Conservation (phyloP, 2,113 vertebrate genomes). For the Paramormyrops kingsleyae region DNA sequence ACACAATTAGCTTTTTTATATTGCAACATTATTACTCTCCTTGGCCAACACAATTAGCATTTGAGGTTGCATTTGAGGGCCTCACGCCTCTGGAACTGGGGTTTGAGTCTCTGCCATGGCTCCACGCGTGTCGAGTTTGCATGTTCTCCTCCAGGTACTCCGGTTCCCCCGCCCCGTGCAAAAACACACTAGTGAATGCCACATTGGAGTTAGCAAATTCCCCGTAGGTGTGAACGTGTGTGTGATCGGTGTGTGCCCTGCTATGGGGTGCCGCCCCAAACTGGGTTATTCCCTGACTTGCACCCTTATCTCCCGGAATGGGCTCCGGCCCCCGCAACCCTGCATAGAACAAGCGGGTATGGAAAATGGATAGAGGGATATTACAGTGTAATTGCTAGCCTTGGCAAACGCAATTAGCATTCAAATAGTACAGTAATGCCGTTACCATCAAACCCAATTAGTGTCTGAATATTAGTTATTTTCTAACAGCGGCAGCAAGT, state of each 20-base stretch:
- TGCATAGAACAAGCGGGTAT: background rate
- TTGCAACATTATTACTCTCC: background rate
- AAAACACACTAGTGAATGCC: background rate
- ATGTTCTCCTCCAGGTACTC: background rate
- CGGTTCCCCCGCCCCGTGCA: background rate
- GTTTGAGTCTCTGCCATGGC: background rate
- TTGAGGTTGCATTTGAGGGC: background rate
- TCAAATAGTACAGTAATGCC: background rate
- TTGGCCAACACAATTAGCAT: background rate
- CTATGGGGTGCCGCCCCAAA: background rate
- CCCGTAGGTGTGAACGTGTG: background rate
- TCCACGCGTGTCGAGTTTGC: background rate
- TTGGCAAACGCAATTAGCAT: background rate
- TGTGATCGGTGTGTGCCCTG: background rate
- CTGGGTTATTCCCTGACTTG: background rate
- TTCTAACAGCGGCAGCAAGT: background rate
- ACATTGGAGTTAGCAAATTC: background rate
- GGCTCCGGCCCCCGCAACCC: background rate
- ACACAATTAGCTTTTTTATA: background rate
- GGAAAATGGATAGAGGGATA: background rate
- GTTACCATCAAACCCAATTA: background rate
- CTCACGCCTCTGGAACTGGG: background rate
- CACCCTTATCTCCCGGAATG: background rate
- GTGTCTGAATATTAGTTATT: background rate
- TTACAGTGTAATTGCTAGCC: background rate